Evolutionary conservation across 2,113 vertebrate genomes (phyloP).

Genomic region (Cariama cristata): DNA sequence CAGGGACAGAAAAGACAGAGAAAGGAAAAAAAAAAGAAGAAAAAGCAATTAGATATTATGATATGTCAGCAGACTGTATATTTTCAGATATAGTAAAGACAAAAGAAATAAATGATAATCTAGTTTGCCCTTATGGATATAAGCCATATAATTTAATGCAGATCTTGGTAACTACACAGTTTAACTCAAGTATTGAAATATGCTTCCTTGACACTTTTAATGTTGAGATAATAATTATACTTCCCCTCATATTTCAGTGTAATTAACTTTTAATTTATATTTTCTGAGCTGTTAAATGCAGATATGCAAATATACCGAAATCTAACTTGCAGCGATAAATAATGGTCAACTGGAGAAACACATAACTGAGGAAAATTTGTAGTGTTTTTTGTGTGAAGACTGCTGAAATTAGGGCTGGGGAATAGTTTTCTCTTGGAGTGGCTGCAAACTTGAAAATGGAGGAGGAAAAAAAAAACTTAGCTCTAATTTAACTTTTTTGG

Average conservation of each 20-base stretch:
- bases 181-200: constrained; percentile 14
- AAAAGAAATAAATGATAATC: background rate
- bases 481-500: background rate
- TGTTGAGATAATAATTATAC: background rate
- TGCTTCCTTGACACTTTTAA: background rate
- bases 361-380: background rate
- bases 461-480: background rate
- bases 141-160: background rate
- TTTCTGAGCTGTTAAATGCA: background rate
- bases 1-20: background rate
- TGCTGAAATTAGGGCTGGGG: background rate
- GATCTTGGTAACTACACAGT: background rate
- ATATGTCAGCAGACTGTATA: background rate
- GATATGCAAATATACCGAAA: background rate
- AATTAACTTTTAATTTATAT: constrained; percentile 23
- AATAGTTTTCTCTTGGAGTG: background rate
- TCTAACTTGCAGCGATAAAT: background rate
- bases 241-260: background rate
- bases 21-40: background rate
- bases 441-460: background rate
- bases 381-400: background rate
- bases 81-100: background rate
- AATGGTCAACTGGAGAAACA: background rate
- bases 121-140: background rate
- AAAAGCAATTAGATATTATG: background rate